phyloP scores from a whole-genome alignment of 64 coral and sea anemone species.

The Anthopleura sola region DNA sequence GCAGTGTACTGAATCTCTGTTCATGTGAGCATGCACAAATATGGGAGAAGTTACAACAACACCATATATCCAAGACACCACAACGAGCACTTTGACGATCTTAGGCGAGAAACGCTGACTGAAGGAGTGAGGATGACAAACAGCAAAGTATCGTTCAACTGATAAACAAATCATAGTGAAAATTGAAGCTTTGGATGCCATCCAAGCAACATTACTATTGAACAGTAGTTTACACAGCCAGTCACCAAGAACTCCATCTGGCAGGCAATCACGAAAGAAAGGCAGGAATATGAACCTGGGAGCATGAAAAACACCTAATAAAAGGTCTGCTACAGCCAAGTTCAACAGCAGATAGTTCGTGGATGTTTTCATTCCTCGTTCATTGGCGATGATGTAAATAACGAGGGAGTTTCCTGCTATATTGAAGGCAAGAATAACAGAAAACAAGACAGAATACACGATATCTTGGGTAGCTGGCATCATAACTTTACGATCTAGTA shows the following conservation, averaged over 20 bases:
- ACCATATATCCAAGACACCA: not conserved
- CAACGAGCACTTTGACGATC: not conserved
- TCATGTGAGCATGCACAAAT: not conserved
- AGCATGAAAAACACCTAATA: not conserved
- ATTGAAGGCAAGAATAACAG: not conserved
- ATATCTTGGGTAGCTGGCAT: not conserved
- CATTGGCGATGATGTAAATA: conserved; percentile 1
- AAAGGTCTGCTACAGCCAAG: not conserved
- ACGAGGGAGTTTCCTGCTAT: no score
- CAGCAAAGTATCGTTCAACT: conserved; percentile 15
- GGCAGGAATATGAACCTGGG: not conserved
- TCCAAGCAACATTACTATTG: not conserved
- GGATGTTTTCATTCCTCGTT: not conserved
- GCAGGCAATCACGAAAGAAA: not conserved
- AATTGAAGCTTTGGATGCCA: not conserved
- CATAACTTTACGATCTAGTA: no score
- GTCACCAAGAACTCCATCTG: not conserved
- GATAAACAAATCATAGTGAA: conserved; percentile 6
- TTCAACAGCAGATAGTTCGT: conserved; percentile 8
- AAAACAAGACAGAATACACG: not conserved
- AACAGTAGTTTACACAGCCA: not conserved
- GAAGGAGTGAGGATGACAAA: conserved; percentile 10
- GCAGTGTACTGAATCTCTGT: not conserved
- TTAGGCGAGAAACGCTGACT: not conserved
- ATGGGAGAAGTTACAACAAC: not conserved